Evolutionary conservation across 2,888 invertebrate genomes (phyloP), one percentile per base, ranked within the genome.

Genomic region (Cheilosia urbana): DNA sequence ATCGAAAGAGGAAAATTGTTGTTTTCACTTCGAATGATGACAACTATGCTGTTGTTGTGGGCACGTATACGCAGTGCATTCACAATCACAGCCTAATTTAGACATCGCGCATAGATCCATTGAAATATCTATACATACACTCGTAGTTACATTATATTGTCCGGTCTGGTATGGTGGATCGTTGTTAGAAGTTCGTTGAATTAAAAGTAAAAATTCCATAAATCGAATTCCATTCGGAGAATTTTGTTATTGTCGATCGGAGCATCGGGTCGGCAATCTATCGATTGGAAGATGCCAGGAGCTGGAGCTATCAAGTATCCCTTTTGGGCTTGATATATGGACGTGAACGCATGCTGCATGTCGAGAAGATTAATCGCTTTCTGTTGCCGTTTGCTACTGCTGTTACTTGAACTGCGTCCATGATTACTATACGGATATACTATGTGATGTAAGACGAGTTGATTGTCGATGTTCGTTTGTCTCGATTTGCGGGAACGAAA

Each of bases 121-220:
- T 40, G 60, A 53, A 58, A 49, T 72, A 40, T 68, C 66, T 73
- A 68, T 55, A 11, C 19, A 37, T 45, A 40, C 13, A 9, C 58
- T 69, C 57, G 30, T 34, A 53, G 42, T 6, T 19, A 42, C 45
- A 60, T 69, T 75, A 62, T 69, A 57, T 81, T n/a, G 45, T 17
- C 45, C 17, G 37, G 37, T 37, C 37, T 47, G 17, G 45, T 47
- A 19, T 19, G 9, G 27, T 65, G 45, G 68, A 78, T 73, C 66
- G 60, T 79, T 84, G 71, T 80, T 84, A 84, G 80, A 80, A 84
- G 75, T 80, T 76, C 71, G 65, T 75, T 84, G 75, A 84, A 84
- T 84, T 84, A 79, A 84, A 84, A 84, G 78, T 76, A 76, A 76
- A 84, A 71, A 84, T 80, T 84, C 79, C 80, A 84, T 80, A 84